Evolutionary conservation across 1,140 invertebrate genomes (phyloP).

Genomic region (Caenorhabditis tropicalis): DNA sequence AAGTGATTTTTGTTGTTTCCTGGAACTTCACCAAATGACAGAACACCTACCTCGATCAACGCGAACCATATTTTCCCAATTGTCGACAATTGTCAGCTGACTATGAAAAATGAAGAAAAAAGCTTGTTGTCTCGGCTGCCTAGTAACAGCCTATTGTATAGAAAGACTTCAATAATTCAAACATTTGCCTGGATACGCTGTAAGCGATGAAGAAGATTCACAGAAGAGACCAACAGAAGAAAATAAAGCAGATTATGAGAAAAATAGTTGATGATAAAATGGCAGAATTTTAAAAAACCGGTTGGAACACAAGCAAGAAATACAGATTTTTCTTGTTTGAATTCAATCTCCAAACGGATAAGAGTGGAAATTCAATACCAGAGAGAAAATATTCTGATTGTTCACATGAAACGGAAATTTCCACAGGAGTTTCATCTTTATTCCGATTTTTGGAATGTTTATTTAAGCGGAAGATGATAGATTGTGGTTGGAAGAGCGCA

Average conservation of each 20-base stretch:
- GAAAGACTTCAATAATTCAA: too few relatives aligned
- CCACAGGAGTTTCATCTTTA: neutral
- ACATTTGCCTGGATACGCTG: neutral
- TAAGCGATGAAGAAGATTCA: too few relatives aligned
- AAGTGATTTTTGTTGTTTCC: neutral
- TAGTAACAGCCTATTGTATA: too few relatives aligned
- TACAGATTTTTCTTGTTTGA: too few relatives aligned
- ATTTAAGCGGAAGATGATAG: neutral
- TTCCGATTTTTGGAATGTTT: neutral
- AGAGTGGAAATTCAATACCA: neutral
- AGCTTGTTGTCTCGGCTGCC: too few relatives aligned
- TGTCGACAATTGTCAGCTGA: neutral
- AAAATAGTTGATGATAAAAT: too few relatives aligned
- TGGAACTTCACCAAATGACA: neutral
- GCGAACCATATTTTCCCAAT: neutral
- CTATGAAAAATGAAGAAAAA: neutral
- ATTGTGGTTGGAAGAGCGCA: neutral
- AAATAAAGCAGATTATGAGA: too few relatives aligned
- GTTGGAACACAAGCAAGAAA: too few relatives aligned
- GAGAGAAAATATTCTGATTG: neutral
- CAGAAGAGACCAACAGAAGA: too few relatives aligned
- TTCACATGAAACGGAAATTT: neutral
- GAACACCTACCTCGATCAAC: conserved; percentile 21
- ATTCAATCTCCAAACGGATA: too few relatives aligned
- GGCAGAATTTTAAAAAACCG: too few relatives aligned